Evolutionary conservation across 2,888 invertebrate species (phyloP).

Genomic region (Glaucopsyche alexis): DNA sequence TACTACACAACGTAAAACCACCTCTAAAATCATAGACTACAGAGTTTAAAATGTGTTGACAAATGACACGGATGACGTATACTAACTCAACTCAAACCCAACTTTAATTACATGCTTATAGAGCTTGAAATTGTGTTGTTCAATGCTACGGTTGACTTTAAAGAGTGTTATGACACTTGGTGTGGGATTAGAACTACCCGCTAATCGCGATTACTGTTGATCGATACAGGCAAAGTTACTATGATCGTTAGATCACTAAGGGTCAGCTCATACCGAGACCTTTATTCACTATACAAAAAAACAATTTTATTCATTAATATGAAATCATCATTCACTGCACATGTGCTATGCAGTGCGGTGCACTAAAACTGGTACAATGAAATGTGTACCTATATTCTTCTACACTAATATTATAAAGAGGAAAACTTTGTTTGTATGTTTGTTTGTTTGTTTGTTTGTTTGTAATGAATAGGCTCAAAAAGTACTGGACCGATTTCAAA

Average conservation of each 20-base stretch:
- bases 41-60: not conserved
- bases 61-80: not conserved
- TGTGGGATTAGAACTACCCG: not conserved
- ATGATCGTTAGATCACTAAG: not conserved
- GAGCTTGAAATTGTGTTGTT: not conserved
- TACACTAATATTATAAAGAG: too few relatives aligned
- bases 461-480: too few relatives aligned
- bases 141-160: not conserved
- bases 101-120: not conserved
- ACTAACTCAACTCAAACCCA: not conserved
- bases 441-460: too few relatives aligned
- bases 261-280: too few relatives aligned
- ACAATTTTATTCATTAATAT: too few relatives aligned
- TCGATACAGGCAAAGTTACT: conserved; percentile 5
- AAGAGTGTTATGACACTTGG: not conserved
- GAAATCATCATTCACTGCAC: too few relatives aligned
- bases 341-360: too few relatives aligned
- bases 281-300: too few relatives aligned
- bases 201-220: conserved; percentile 3
- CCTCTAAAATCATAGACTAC: not conserved
- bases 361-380: too few relatives aligned
- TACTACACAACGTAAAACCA: not conserved
- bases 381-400: too few relatives aligned
- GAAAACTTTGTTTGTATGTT: too few relatives aligned
- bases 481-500: too few relatives aligned